Evolutionary conservation across 92 coral and sea anemone species (phyloP).

Genomic region (Epizoanthus scotinus): DNA sequence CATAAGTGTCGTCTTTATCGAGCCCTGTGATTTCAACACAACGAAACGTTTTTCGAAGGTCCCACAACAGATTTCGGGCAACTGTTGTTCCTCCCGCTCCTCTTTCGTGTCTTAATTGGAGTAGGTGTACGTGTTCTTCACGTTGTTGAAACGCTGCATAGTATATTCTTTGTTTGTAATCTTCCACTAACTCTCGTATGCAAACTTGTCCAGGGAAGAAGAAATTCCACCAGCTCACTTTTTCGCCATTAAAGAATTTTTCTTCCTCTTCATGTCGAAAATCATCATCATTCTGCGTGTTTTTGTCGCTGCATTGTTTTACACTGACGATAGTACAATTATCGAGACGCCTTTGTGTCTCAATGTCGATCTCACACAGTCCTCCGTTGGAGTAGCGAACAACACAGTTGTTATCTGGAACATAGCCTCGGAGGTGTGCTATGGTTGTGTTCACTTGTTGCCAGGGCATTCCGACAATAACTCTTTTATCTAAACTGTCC

Average conservation of each 20-base stretch:
- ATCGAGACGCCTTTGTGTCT: conserved; percentile 29
- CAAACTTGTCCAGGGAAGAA: conserved; percentile 42
- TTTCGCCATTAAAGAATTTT: conserved; percentile 28
- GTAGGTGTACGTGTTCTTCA: conserved; percentile 45
- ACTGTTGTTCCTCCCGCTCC: conserved; percentile 64
- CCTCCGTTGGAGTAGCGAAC: conserved; percentile 43
- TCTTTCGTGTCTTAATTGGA: conserved; percentile 47
- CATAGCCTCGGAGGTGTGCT: conserved; percentile 28
- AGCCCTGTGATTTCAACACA: conserved; percentile 36
- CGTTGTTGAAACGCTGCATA: conserved; percentile 19
- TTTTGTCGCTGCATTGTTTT: conserved; percentile 27
- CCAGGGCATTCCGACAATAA: conserved; percentile 47
- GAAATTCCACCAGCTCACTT: conserved; percentile 42
- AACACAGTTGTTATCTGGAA: conserved; percentile 36
- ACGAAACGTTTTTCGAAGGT: conserved; percentile 42
- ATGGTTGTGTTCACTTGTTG: conserved; percentile 35
- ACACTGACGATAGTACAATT: conserved; percentile 37
- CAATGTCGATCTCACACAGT: conserved; percentile 38
- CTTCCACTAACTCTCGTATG: conserved; percentile 31
- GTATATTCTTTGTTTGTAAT: conserved; percentile 13
- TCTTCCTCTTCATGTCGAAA: conserved; percentile 30
- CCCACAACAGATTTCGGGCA: conserved; percentile 58
- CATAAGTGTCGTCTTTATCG: conserved; percentile 34
- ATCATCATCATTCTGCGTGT: conserved; percentile 13
- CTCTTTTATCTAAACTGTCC: conserved; percentile 22